A percentile compares a stretch with the other conserved stretches of the same genome.
phyloP scores from a whole-genome alignment of 2,113 vertebrate species.

The Semnopithecus entellus region DNA sequence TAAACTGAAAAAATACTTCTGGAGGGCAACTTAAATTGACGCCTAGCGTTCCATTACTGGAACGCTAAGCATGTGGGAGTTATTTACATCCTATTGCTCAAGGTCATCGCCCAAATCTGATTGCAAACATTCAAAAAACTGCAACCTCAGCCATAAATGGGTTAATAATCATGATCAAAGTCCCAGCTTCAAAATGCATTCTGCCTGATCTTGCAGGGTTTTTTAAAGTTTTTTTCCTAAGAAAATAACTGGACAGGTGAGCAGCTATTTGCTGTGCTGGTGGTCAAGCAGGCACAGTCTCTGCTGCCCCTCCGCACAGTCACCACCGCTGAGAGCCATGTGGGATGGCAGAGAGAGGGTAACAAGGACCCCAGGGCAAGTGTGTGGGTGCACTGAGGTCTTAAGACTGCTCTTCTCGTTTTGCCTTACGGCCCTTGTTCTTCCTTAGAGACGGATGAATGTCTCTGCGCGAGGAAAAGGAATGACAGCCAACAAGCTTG shows the following conservation, averaged over 20 bases:
- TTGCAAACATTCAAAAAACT: no score
- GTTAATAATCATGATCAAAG: not conserved
- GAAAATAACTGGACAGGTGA: not conserved
- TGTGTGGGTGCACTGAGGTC: accelerated
- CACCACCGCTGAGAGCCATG: accelerated
- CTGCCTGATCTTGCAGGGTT: not conserved
- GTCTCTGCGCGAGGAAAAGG: not conserved
- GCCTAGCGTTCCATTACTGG: no score
- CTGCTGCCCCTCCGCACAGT: no score
- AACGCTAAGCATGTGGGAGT: no score
- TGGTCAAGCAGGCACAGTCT: not conserved
- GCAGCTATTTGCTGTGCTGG: no score
- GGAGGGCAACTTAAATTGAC: not conserved
- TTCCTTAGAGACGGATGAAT: not conserved
- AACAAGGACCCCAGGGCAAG: not conserved
- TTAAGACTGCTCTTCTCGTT: not conserved
- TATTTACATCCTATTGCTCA: no score
- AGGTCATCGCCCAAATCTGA: no score
- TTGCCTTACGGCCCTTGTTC: not conserved
- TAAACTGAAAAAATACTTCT: not conserved
- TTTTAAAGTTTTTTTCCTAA: no score
- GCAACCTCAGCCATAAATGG: no score
- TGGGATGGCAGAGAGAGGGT: not conserved
- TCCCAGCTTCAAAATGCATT: not conserved
- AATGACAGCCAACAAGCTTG: not conserved